These are phyloP conservation scores for Crypturellus tataupa DNA, from an alignment of 2,797 vertebrate species.

Conservation along the genomic window DNA sequence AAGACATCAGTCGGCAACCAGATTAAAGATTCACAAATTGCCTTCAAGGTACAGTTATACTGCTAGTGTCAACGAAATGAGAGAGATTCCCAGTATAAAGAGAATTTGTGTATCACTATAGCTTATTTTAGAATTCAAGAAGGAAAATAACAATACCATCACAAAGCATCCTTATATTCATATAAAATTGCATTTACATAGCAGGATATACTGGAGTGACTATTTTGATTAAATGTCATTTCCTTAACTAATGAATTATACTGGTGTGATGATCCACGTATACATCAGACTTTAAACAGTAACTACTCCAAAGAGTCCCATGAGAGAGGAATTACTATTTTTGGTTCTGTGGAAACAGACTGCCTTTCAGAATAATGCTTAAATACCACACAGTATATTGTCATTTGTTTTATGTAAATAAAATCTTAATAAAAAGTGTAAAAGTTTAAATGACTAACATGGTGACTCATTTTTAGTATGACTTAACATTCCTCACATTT, in stretches of 20 bases:
- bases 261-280: neutral
- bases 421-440: slow-evolving; percentile 70
- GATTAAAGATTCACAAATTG: neutral
- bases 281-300: neutral
- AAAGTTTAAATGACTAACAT: slow-evolving; percentile 64
- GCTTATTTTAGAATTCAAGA: neutral
- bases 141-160: neutral
- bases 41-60: neutral
- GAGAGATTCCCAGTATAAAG: neutral
- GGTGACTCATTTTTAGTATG: slow-evolving; percentile 53
- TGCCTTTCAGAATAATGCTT: slow-evolving; percentile 26
- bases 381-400: slow-evolving; percentile 54
- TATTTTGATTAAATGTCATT: slow-evolving; percentile 37
- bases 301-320: slow-evolving; percentile 33
- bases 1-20: neutral
- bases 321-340: neutral
- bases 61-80: neutral
- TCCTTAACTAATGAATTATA: neutral
- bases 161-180: neutral
- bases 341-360: slow-evolving; percentile 2
- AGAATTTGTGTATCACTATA: neutral
- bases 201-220: neutral
- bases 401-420: slow-evolving; percentile 72
- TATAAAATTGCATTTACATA: neutral
- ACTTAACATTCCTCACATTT: slow-evolving; percentile 38